Conservation (phyloP, 2,113 vertebrate genomes). For the Paramormyrops kingsleyae region DNA sequence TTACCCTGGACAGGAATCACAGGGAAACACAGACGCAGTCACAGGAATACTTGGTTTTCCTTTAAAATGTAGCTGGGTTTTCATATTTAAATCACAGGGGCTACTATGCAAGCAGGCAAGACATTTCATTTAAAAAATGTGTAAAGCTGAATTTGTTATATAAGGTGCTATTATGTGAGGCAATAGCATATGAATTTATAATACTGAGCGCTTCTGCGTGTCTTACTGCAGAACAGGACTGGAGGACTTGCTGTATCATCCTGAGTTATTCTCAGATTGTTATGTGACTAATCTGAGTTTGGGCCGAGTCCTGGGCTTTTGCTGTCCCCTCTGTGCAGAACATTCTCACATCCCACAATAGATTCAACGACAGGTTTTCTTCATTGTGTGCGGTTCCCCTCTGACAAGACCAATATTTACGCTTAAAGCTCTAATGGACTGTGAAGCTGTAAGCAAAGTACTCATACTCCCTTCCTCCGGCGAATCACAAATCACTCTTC, state of each 20-base stretch:
- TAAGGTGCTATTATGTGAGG: background rate
- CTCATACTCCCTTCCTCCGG: background rate
- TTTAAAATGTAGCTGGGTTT: background rate
- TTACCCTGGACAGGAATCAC: background rate
- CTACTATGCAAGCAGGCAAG: background rate
- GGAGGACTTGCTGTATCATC: background rate
- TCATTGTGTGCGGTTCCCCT: background rate
- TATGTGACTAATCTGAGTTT: conserved; percentile 3
- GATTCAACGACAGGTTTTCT: background rate
- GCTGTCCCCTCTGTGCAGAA: background rate
- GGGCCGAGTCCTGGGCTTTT: background rate
- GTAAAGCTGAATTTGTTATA: background rate
- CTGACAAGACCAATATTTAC: background rate
- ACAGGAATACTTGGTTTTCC: background rate
- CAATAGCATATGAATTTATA: background rate
- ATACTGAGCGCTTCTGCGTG: background rate
- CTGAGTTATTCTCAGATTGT: background rate
- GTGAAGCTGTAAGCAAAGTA: background rate
- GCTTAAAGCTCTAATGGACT: background rate
- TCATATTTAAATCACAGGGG: background rate
- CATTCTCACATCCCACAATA: background rate
- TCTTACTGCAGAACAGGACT: background rate
- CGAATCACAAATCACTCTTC: background rate
- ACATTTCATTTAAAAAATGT: background rate
- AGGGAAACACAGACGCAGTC: background rate